A percentile compares a stretch with the other conserved stretches of the same genome.
These are phyloP conservation scores for rabbit (Oryctolagus cuniculus) DNA, from an alignment of 2,113 vertebrate genomes.

Conservation along the genomic window DNA sequence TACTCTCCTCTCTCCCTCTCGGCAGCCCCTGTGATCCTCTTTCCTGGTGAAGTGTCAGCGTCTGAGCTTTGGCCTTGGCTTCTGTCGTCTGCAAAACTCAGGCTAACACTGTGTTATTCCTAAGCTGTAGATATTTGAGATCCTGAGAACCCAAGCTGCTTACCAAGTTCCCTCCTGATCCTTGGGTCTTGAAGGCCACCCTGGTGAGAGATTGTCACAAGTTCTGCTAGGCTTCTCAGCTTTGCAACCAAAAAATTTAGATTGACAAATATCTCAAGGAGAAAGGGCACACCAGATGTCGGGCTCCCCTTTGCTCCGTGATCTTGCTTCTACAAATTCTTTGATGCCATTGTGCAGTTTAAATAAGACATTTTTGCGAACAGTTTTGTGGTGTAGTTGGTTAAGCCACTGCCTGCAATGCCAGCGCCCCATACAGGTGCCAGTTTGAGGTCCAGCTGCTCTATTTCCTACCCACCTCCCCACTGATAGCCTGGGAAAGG, in stretches of 20 bases:
- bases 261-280: neutral
- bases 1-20: neutral
- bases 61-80: neutral
- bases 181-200: neutral
- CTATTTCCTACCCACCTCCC: too few relatives aligned
- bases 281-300: neutral
- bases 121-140: neutral
- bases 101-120: neutral
- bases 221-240: neutral
- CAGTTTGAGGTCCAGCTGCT: too few relatives aligned
- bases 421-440: too few relatives aligned
- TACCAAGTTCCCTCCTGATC: neutral
- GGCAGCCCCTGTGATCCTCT: neutral
- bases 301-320: neutral
- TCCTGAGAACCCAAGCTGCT: neutral
- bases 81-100: conserved; percentile 4
- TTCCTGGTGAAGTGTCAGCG: neutral
- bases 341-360: neutral
- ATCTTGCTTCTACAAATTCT: conserved; percentile 52
- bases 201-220: neutral
- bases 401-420: too few relatives aligned
- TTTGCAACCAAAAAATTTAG: neutral
- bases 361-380: neutral
- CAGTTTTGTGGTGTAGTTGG: too few relatives aligned
- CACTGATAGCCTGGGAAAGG: too few relatives aligned